Conservation (phyloP, 1,140 invertebrate species). For the Calliphora vicina region DNA sequence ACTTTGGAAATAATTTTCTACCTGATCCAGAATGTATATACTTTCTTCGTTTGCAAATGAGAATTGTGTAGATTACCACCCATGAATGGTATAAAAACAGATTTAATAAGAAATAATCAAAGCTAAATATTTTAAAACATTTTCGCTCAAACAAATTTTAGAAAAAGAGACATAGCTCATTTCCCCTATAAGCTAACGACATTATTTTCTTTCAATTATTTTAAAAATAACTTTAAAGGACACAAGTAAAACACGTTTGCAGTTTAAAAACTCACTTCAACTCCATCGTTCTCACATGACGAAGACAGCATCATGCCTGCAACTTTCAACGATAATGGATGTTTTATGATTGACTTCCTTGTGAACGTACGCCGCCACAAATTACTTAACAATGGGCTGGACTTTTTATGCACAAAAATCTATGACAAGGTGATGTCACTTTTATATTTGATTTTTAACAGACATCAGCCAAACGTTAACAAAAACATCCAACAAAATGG, state of each 20-base stretch:
- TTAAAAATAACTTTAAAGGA: too few relatives aligned
- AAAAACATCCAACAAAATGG: not conserved
- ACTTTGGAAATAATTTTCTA: too few relatives aligned
- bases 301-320: not conserved
- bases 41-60: too few relatives aligned
- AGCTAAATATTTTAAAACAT: too few relatives aligned
- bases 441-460: not conserved
- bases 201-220: not conserved
- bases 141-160: too few relatives aligned
- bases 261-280: not conserved
- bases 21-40: too few relatives aligned
- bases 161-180: too few relatives aligned
- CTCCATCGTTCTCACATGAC: not conserved
- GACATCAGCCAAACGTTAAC: not conserved
- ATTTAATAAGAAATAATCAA: too few relatives aligned
- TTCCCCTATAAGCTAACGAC: too few relatives aligned
- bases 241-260: too few relatives aligned
- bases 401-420: not conserved
- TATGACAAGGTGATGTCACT: conserved; percentile 1
- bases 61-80: too few relatives aligned
- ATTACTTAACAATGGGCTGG: conserved; percentile 13
- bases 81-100: too few relatives aligned
- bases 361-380: conserved; percentile 16
- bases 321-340: not conserved
- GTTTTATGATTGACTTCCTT: conserved; percentile 19